These are phyloP conservation scores for Lepisosteus osseus DNA, from an alignment of 2,113 vertebrate species.

Conservation along the genomic window DNA sequence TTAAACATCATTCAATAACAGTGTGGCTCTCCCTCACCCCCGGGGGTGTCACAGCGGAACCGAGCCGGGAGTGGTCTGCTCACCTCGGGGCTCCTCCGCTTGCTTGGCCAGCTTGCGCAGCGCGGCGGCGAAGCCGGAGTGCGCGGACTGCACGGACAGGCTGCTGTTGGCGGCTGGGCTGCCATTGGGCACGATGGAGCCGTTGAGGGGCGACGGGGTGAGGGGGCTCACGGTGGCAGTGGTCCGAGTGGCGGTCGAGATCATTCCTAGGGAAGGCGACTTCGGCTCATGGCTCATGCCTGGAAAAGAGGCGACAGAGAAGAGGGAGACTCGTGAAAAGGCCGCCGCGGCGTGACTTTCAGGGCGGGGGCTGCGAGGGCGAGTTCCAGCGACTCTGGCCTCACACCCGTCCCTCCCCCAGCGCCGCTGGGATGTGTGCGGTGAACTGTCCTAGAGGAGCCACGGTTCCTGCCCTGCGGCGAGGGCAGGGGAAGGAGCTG, in stretches of 20 bases:
- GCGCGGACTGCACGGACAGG: constrained; percentile 86
- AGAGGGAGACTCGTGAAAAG: constrained; percentile 24
- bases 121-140: constrained; percentile 95
- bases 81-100: constrained; percentile 97
- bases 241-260: constrained; percentile 94
- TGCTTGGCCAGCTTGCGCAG: constrained; percentile 98
- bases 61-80: constrained; percentile 27
- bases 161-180: constrained; percentile 75
- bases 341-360: not conserved
- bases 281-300: constrained; percentile 99
- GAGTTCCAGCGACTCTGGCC: not conserved
- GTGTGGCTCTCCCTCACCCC: too few species aligned
- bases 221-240: constrained; percentile 97
- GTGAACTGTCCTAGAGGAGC: too few species aligned
- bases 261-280: constrained; percentile 98
- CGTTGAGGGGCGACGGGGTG: constrained; percentile 93
- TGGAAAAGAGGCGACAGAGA: constrained; percentile 62
- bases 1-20: too few species aligned
- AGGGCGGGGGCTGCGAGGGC: not conserved
- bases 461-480: too few species aligned
- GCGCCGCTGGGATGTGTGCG: too few species aligned
- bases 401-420: not conserved
- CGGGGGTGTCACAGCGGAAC: not conserved
- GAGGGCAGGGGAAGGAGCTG: not conserved
- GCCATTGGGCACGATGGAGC: constrained; percentile 95